phyloP scores from a whole-genome alignment of 2,797 vertebrate species.

The Tiaroga cobitis region DNA sequence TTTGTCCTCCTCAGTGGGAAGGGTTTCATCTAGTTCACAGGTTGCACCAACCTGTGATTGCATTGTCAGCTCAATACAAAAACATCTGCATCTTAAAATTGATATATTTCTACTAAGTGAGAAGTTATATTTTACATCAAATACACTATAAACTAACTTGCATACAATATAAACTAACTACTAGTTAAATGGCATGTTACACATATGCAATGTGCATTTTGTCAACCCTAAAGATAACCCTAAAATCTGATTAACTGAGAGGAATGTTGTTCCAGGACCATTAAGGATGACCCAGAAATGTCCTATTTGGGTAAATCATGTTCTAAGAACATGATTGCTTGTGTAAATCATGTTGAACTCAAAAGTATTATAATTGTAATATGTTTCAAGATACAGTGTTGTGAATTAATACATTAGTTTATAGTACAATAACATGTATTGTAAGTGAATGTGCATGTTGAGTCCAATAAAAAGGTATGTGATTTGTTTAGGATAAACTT shows the following conservation, averaged over 20 bases:
- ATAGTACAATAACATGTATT: constrained; percentile 12
- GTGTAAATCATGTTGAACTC: neutral
- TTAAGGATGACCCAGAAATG: constrained; percentile 1
- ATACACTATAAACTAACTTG: neutral
- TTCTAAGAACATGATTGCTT: constrained; percentile 1
- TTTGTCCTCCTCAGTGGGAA: neutral
- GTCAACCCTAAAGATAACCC: neutral
- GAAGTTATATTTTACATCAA: neutral
- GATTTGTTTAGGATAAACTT: neutral
- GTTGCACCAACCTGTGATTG: neutral
- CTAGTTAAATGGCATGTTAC: neutral
- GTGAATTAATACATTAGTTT: neutral
- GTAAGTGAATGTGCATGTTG: neutral
- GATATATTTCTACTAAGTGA: neutral
- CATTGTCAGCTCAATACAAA: constrained; percentile 8
- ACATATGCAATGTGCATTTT: neutral
- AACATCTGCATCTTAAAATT: neutral
- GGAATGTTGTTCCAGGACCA: neutral
- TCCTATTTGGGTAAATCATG: constrained; percentile 14
- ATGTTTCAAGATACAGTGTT: neutral
- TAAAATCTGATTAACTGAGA: neutral
- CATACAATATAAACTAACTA: neutral
- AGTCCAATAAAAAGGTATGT: neutral
- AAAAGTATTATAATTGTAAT: neutral
- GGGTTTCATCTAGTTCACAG: neutral